A percentile compares a stretch with the other conserved stretches of the same genome.
Conservation (phyloP, 2,797 vertebrate species). For the Tokudaia muenninki region DNA sequence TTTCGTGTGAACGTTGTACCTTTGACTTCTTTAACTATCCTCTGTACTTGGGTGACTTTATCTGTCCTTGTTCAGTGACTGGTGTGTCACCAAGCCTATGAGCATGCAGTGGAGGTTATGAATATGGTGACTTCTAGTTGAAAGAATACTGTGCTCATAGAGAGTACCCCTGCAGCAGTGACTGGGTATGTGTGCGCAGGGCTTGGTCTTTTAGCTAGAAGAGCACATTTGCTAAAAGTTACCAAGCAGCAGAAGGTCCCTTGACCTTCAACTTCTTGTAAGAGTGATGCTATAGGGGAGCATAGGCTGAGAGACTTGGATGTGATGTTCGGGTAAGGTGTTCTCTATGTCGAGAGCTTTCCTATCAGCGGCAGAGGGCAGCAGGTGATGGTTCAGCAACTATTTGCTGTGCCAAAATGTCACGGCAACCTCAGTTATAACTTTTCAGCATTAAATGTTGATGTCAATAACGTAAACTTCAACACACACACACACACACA, state of each 20-base stretch:
- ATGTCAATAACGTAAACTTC: background rate
- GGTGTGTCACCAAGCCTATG: background rate
- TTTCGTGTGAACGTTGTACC: background rate
- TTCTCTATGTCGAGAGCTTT: constrained; percentile 49
- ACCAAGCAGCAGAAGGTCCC: background rate
- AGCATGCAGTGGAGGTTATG: background rate
- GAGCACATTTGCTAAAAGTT: constrained; percentile 25
- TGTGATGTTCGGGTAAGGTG: background rate
- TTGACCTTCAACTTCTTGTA: background rate
- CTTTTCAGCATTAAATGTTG: background rate
- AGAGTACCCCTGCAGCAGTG: background rate
- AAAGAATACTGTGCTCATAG: background rate
- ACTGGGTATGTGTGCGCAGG: background rate
- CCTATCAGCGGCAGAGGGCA: background rate
- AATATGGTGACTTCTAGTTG: background rate
- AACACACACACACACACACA: background rate
- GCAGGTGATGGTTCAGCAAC: background rate
- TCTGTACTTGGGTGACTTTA: background rate
- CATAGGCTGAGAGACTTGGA: background rate
- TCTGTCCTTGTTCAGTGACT: background rate
- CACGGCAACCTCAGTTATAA: background rate
- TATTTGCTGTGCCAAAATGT: background rate
- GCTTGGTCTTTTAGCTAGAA: constrained; percentile 30
- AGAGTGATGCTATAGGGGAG: background rate
- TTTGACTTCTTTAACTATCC: background rate